Evolutionary conservation across 1,140 invertebrate species (phyloP), one percentile per base, ranked within the genome.

Genomic region (Hyphantria cunea): DNA sequence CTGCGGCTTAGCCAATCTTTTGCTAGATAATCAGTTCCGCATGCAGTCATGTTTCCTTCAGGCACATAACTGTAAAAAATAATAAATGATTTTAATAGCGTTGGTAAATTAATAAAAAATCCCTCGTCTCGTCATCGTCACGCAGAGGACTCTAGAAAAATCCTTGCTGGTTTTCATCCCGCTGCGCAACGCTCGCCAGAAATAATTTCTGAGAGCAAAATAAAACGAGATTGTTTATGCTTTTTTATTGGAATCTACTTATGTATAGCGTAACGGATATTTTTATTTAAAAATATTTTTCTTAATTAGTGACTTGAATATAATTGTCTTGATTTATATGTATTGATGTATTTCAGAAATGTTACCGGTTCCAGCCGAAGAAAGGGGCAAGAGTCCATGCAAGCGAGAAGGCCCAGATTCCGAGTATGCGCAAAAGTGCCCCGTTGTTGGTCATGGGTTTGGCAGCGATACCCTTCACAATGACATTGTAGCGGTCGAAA

Each of bases 401-500:
- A 42, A 93, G 84, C 5, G 94, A 92, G 85, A 94, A 94, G 0
- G 90, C 55, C 95, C 95, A 96, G 48, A 95, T 94, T 12, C 92
- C 91, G 3, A 95, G 77, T 14, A 96, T 94, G 74, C 94, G 92
- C 6, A 94, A 72, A 58, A 95, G 82, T 37, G 94, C 94, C 69
- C 93, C 92, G 45, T 93, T 94, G 72, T 94, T 94, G 39, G 94
- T 95, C 87, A 96, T 85, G 14, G 94, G 94, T 63, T 92, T 93
- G 3, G 93, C 94, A 9, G 93, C 92, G 70, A 95, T 92, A 72
- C 94, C 92, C 80, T 96, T 96, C 32, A 97, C 96, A 80, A 97
- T 97, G 47, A 97, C 96, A 76, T 96, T 96, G 92, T 97, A 97
- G 73, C 96, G 93, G 82, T 97, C 96, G 64, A 96, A 93, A 44